phyloP scores from a whole-genome alignment of 2,888 invertebrate genomes.

The Phaedon cochleariae region DNA sequence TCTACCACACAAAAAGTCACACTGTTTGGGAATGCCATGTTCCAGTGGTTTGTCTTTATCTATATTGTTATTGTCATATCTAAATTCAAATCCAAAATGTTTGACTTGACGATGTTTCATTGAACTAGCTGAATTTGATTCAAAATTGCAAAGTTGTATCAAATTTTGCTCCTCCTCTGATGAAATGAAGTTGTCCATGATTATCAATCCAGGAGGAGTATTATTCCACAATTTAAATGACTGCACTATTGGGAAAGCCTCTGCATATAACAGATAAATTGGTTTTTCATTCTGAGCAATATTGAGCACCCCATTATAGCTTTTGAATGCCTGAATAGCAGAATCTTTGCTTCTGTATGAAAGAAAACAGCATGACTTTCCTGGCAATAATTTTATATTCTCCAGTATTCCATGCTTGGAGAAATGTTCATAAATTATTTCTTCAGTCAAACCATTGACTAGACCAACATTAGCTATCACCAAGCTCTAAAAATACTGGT shows the following conservation, averaged over 20 bases:
- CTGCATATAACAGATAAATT: constrained; percentile 73
- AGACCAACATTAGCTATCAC: constrained; percentile 89
- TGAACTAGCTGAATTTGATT: constrained; percentile 61
- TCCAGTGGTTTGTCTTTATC: constrained; percentile 74
- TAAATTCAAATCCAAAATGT: constrained; percentile 93
- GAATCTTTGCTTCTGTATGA: constrained; percentile 65
- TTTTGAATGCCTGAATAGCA: constrained; percentile 67
- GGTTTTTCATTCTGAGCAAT: constrained; percentile 68
- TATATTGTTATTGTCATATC: constrained; percentile 87
- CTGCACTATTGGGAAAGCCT: constrained; percentile 54
- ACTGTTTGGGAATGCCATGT: constrained; percentile 75
- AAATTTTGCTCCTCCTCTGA: constrained; percentile 72
- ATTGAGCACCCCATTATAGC: constrained; percentile 69
- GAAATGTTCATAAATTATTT: constrained; percentile 67
- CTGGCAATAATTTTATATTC: constrained; percentile 75
- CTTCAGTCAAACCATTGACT: constrained; percentile 78
- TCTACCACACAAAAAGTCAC: constrained; percentile 71
- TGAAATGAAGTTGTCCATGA: constrained; percentile 78
- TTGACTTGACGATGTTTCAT: constrained; percentile 86
- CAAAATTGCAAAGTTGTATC: constrained; percentile 65
- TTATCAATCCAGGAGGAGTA: constrained; percentile 73
- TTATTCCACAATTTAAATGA: constrained; percentile 55
- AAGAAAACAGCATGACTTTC: constrained; percentile 85
- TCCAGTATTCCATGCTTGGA: constrained; percentile 65
- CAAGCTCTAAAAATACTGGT: constrained; percentile 68